Evolutionary conservation across 2,113 vertebrate genomes (phyloP), one percentile per base, ranked within the genome.

Genomic region (Tupaia chinensis): DNA sequence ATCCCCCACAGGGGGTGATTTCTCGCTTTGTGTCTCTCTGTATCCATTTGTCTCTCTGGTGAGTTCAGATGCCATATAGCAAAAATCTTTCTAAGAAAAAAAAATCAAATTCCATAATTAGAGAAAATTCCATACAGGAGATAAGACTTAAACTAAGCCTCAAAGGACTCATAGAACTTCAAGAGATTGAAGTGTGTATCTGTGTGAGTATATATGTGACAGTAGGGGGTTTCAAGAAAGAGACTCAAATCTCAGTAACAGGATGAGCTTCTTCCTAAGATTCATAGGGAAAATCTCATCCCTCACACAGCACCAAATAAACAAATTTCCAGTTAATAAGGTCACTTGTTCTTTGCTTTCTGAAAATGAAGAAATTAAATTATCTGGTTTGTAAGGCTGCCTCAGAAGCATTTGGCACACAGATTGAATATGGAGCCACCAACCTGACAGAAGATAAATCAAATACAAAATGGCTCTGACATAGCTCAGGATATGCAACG

Each of bases 301-400:
- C 68, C 72, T 61, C 72, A 86, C 20, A 7, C 9, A 60, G 53
- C 22, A 96, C 54, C 63, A 89, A 82, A 96, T 93, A 97, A 95
- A 85, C 88, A 90, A 73, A 87, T 95, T 96, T 92, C 69, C 44
- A 96, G 78, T 94, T 98, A 97, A 95, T 95, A 98, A 93, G 54
- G 88, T 95, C 34, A 56, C 81, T 86, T 85, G 16, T 14, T 96
- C 95, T 96, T 86, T 91, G 77, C 87, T 95, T 97, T 96, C 91
- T 93, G 69, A 92, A 97, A 96, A 92, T 97, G 83, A 66, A 94
- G 44, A 95, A 96, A 98, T 97, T 96, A 94, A 96, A 97, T 95
- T 84, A 95, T 96, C 78, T 91, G 14, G 53, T 88, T 96, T 96
- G 73, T 66, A 97, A 90, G 29, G 29, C 91, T 93, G 73, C 85